phyloP scores from a whole-genome alignment of 2,113 vertebrate genomes.

The Phocoena phocoena region DNA sequence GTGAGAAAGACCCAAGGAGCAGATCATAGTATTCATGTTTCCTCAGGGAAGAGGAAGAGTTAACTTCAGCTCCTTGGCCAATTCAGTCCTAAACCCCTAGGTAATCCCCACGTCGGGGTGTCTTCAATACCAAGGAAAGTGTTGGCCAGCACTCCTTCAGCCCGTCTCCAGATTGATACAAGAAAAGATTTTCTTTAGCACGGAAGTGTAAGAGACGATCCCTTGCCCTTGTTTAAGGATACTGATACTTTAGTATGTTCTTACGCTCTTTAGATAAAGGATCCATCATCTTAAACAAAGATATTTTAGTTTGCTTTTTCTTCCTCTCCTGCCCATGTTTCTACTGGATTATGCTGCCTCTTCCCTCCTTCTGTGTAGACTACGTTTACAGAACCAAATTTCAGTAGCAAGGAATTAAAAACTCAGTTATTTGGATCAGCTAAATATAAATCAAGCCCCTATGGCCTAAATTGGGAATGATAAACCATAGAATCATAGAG shows the following conservation, averaged over 20 bases:
- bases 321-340: neutral
- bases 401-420: neutral
- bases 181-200: neutral
- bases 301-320: neutral
- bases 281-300: neutral
- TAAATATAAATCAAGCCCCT: neutral
- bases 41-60: neutral
- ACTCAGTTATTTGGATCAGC: neutral
- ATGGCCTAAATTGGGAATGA: neutral
- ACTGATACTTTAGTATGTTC: neutral
- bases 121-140: neutral
- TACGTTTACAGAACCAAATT: neutral
- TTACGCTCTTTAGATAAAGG: neutral
- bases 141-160: neutral
- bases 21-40: neutral
- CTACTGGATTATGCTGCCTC: neutral
- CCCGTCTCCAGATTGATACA: neutral
- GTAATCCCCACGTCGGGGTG: neutral
- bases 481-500: neutral
- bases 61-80: neutral
- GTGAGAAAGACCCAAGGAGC: neutral
- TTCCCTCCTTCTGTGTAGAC: neutral
- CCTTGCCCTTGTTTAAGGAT: neutral
- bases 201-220: neutral
- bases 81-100: neutral